Evolutionary conservation across 2,888 invertebrate genomes (phyloP).

Genomic region (Fissipunctia ypsillon): DNA sequence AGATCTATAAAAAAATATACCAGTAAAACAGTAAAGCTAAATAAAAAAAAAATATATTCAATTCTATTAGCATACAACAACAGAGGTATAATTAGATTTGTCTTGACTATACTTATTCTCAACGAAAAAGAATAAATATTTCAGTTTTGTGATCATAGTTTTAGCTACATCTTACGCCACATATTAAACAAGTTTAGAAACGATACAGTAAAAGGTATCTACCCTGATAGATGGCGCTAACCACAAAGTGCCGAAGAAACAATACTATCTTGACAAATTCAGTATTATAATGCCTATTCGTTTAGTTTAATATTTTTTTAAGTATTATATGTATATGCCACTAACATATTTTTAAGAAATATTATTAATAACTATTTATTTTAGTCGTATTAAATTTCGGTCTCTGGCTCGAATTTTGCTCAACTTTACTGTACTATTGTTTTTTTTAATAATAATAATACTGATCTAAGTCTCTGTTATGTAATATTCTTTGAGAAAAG

Average conservation of each 20-base stretch:
- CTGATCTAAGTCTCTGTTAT: background rate
- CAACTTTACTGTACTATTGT: background rate
- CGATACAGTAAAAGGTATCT: background rate
- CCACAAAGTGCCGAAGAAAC: background rate
- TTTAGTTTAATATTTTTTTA: background rate
- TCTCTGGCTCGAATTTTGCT: background rate
- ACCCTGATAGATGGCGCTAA: constrained; percentile 30
- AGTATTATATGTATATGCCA: background rate
- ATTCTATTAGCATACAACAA: no score
- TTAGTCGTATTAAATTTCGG: background rate
- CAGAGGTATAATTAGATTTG: no score
- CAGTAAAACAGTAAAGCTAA: no score
- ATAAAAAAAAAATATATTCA: no score
- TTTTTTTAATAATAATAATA: background rate
- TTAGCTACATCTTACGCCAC: background rate
- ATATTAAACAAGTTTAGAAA: background rate
- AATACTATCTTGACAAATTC: background rate
- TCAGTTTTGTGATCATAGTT: background rate
- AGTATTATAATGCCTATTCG: constrained; percentile 28
- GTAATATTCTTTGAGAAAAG: background rate
- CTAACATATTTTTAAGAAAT: background rate
- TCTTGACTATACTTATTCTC: no score
- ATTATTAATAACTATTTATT: constrained; percentile 18
- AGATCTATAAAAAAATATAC: background rate
- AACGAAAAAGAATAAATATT: no score